Evolutionary conservation across 1,140 invertebrate genomes (phyloP).

Genomic region (Geopemphigus sp.): DNA sequence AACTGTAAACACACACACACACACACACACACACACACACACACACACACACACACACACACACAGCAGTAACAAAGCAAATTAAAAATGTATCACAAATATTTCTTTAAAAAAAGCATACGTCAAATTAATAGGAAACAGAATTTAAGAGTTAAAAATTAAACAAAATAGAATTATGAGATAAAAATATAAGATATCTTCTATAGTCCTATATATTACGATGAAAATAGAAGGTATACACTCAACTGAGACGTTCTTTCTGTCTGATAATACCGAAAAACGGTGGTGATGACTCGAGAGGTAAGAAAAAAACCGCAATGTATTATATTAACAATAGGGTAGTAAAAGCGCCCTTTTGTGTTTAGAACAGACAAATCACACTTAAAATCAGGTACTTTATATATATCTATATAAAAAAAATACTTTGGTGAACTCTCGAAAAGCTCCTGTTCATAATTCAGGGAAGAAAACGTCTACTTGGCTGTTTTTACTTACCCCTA

Average conservation of each 20-base stretch:
- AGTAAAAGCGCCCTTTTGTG: constrained; percentile 44
- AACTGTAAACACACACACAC: too few relatives aligned
- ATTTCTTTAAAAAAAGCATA: not conserved
- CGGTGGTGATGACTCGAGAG: not conserved
- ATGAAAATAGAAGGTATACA: not conserved
- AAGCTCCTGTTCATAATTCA: constrained; percentile 31
- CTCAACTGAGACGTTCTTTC: not conserved
- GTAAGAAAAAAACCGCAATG: constrained; percentile 30
- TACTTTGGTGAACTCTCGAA: constrained; percentile 20
- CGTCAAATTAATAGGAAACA: not conserved
- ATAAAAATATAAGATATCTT: constrained; percentile 11
- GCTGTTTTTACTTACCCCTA: constrained; percentile 23
- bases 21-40: too few relatives aligned
- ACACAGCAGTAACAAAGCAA: too few relatives aligned
- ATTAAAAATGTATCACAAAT: not conserved
- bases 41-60: too few relatives aligned
- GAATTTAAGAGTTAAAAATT: too few relatives aligned
- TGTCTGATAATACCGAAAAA: constrained; percentile 34
- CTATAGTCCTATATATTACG: not conserved
- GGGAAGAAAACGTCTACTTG: constrained; percentile 34
- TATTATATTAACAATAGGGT: constrained; percentile 47
- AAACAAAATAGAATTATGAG: not conserved
- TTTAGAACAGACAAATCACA: constrained; percentile 48
- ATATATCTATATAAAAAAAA: not conserved
- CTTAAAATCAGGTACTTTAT: constrained; percentile 47